phyloP scores from a whole-genome alignment of 2,113 vertebrate species.

The Alligator sinensis region DNA sequence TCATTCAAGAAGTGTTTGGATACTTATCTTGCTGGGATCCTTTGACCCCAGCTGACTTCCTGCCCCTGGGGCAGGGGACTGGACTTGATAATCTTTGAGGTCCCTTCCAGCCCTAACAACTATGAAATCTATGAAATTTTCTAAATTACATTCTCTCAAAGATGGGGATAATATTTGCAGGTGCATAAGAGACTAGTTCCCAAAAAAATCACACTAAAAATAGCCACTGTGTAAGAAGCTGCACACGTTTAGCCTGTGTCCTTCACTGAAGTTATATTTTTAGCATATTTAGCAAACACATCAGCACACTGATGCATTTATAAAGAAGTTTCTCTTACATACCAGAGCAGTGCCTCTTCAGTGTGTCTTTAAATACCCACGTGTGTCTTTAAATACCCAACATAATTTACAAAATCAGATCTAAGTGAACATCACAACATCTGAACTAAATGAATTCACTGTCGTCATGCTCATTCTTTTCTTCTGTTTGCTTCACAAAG shows the following conservation, averaged over 20 bases:
- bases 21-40: no score
- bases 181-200: background rate
- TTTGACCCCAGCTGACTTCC: no score
- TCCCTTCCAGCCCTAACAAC: no score
- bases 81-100: no score
- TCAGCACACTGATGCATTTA: background rate
- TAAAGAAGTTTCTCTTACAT: background rate
- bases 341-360: background rate
- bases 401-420: background rate
- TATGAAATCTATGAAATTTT: no score
- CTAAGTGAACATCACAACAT: background rate
- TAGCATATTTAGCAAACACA: background rate
- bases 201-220: background rate
- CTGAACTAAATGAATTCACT: background rate
- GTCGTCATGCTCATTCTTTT: background rate
- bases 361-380: background rate
- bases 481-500: background rate
- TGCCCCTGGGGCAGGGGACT: no score
- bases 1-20: no score
- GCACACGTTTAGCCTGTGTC: background rate
- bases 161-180: background rate
- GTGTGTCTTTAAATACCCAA: background rate
- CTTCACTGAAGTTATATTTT: background rate
- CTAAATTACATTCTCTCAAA: no score
- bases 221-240: background rate